Conservation (phyloP, 37 sponge, comb jelly and placozoan species). For the Oscarella lobularis region DNA sequence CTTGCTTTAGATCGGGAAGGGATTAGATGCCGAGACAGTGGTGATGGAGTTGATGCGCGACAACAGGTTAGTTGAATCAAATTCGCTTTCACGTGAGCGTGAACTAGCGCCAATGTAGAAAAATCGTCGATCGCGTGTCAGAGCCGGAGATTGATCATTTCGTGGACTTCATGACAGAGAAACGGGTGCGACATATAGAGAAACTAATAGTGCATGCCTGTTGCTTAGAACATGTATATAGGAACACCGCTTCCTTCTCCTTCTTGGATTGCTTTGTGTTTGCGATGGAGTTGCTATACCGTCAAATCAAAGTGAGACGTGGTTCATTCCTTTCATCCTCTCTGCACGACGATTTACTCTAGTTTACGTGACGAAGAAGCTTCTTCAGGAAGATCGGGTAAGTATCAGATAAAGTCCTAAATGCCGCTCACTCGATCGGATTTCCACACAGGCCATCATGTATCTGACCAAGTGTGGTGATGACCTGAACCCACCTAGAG, state of each 20-base stretch:
- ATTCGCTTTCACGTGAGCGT: too few species aligned
- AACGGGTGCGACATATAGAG: too few species aligned
- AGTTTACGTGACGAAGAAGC: not conserved
- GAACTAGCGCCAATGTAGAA: too few species aligned
- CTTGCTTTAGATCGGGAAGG: conserved; percentile 46
- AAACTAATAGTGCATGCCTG: not conserved
- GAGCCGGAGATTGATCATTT: not conserved
- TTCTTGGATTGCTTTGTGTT: conserved; percentile 44
- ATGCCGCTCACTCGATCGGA: too few species aligned
- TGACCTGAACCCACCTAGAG: not conserved
- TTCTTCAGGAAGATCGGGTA: not conserved
- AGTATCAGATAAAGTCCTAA: too few species aligned
- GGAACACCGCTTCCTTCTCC: conserved; percentile 42
- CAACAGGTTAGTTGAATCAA: conserved; percentile 48
- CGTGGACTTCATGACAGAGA: not conserved
- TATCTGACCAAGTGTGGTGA: not conserved
- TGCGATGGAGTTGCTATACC: conserved; percentile 36
- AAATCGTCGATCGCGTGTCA: not conserved
- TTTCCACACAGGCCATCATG: too few species aligned
- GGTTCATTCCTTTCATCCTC: too few species aligned
- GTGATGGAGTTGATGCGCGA: conserved; percentile 66
- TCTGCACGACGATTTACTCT: too few species aligned
- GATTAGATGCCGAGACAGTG: conserved; percentile 65
- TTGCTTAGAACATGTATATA: conserved; percentile 9
- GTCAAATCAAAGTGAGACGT: conserved; percentile 27